A percentile compares a stretch with the other conserved stretches of the same genome.
Evolutionary conservation across 1,140 invertebrate species (phyloP).

Genomic region (Drosophila ficusphila): DNA sequence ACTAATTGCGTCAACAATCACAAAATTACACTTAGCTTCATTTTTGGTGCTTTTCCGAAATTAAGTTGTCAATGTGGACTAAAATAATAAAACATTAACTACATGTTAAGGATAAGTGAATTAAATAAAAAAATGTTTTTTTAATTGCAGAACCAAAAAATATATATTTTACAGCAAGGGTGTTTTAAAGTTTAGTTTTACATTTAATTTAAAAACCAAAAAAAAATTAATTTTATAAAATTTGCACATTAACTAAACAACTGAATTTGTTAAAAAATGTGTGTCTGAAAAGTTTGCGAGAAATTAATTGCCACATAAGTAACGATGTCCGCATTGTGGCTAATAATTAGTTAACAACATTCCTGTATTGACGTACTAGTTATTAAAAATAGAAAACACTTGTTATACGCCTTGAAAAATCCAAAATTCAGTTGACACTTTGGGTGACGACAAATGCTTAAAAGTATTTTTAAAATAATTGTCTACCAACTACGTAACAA

Average conservation of each 20-base stretch:
- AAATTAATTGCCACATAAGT: too few species aligned
- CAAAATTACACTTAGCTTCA: conserved; percentile 10
- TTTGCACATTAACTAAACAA: too few species aligned
- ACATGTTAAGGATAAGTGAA: too few species aligned
- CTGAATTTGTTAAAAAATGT: too few species aligned
- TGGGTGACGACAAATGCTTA: background rate
- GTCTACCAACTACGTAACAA: background rate
- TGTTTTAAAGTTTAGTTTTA: too few species aligned
- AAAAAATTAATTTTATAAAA: too few species aligned
- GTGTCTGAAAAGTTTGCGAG: too few species aligned
- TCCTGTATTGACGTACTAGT: background rate
- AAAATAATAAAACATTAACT: background rate
- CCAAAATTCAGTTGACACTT: conserved; percentile 1
- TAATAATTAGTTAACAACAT: background rate
- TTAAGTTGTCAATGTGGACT: background rate
- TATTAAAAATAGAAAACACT: background rate
- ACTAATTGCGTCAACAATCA: conserved; percentile 40
- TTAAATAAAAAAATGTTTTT: too few species aligned
- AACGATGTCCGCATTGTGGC: too few species aligned
- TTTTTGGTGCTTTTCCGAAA: conserved; percentile 1
- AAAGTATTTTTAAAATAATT: conserved; percentile 1
- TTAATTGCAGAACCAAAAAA: too few species aligned
- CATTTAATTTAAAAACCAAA: too few species aligned
- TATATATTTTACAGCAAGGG: too few species aligned
- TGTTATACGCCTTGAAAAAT: background rate